Evolutionary conservation across 1,140 invertebrate species (phyloP).

Genomic region (Mactra quadrangularis): DNA sequence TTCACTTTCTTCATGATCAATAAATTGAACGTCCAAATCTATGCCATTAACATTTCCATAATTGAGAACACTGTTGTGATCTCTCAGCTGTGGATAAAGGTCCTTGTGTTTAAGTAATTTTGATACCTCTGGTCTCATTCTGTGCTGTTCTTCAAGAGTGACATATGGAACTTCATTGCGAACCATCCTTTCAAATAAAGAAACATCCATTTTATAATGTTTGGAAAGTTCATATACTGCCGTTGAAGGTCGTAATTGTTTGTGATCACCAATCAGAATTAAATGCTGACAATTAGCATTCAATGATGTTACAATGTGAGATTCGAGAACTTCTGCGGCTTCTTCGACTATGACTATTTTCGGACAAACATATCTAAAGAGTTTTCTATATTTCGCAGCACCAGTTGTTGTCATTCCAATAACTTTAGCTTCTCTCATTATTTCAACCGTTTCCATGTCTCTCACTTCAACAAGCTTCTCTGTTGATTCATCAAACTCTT

Average conservation of each 20-base stretch:
- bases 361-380: slow-evolving; percentile 72
- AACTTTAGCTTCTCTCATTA: slow-evolving; percentile 77
- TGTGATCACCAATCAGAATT: slow-evolving; percentile 92
- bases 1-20: slow-evolving; percentile 80
- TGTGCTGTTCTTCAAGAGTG: slow-evolving; percentile 74
- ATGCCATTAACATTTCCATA: slow-evolving; percentile 81
- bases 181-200: slow-evolving; percentile 83
- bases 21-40: slow-evolving; percentile 80
- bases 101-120: slow-evolving; percentile 77
- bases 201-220: slow-evolving; percentile 82
- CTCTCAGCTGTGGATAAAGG: slow-evolving; percentile 81
- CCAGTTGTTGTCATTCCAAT: slow-evolving; percentile 82
- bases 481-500: background rate
- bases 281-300: slow-evolving; percentile 90
- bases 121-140: slow-evolving; percentile 81
- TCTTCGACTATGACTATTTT: slow-evolving; percentile 81
- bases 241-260: slow-evolving; percentile 84
- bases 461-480: slow-evolving; percentile 67
- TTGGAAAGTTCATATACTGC: slow-evolving; percentile 80
- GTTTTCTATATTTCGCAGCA: slow-evolving; percentile 74
- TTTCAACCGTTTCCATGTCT: slow-evolving; percentile 70
- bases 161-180: slow-evolving; percentile 79
- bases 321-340: slow-evolving; percentile 82
- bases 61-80: slow-evolving; percentile 75
- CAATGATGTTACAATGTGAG: slow-evolving; percentile 84